Evolutionary conservation across 2,888 invertebrate genomes (phyloP).

Genomic region (Cetonia aurata): DNA sequence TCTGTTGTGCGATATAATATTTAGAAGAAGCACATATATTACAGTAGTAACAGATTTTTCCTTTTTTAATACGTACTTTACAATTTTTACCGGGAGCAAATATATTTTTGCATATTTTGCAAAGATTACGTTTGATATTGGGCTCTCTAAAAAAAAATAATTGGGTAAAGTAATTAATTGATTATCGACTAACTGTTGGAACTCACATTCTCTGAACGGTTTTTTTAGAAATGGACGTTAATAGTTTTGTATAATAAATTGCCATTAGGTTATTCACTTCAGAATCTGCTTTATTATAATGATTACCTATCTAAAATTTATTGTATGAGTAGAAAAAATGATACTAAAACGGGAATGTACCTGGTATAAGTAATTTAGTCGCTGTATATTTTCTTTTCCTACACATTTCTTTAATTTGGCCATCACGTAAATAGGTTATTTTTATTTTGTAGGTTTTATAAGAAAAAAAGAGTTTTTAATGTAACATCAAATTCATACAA

Average conservation of each 20-base stretch:
- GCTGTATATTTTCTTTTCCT: slow-evolving; percentile 76
- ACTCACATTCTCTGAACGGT: slow-evolving; percentile 64
- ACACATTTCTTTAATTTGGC: slow-evolving; percentile 69
- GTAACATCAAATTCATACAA: too few species aligned
- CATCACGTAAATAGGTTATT: slow-evolving; percentile 13
- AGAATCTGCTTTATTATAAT: slow-evolving; percentile 30
- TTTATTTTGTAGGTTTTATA: too few species aligned
- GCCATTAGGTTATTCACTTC: slow-evolving; percentile 52
- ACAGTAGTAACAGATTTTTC: slow-evolving; percentile 66
- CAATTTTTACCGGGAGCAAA: slow-evolving; percentile 69
- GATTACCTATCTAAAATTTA: slow-evolving; percentile 46
- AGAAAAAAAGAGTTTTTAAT: too few species aligned
- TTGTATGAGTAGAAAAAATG: slow-evolving; percentile 15
- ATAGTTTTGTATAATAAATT: slow-evolving; percentile 59
- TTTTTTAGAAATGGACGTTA: slow-evolving; percentile 62
- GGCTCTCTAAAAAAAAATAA: slow-evolving; percentile 65
- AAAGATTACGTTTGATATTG: slow-evolving; percentile 69
- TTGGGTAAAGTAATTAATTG: slow-evolving; percentile 1
- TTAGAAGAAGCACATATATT: slow-evolving; percentile 63
- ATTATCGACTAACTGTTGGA: slow-evolving; percentile 11
- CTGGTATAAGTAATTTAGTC: slow-evolving; percentile 79
- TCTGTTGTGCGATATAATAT: slow-evolving; percentile 62
- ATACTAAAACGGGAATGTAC: slow-evolving; percentile 61
- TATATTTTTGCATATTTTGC: slow-evolving; percentile 69
- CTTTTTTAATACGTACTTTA: slow-evolving; percentile 67